These are phyloP conservation scores for Allobates femoralis DNA, from an alignment of 2,797 vertebrate genomes.

Conservation along the genomic window DNA sequence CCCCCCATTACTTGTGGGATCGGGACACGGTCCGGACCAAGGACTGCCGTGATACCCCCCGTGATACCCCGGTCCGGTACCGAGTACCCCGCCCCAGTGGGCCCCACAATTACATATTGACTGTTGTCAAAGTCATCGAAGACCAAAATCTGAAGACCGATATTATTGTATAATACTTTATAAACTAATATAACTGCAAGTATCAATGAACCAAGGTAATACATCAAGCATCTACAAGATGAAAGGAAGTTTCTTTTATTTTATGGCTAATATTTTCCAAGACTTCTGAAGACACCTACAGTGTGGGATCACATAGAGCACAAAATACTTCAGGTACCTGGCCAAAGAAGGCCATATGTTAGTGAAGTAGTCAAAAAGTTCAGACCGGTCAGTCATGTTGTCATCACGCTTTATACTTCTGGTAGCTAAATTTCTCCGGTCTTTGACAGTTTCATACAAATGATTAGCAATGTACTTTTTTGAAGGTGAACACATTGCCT, in stretches of 20 bases:
- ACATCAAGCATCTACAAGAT: no score
- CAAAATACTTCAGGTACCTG: neutral
- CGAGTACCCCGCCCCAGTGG: no score
- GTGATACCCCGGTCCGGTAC: no score
- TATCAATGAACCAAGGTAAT: no score
- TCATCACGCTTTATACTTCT: neutral
- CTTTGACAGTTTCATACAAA: constrained; percentile 12
- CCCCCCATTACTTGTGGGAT: no score
- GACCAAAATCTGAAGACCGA: neutral
- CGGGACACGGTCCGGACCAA: no score
- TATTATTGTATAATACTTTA: neutral
- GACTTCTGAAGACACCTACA: neutral
- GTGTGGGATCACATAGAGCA: neutral
- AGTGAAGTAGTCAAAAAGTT: neutral
- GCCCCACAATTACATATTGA: no score
- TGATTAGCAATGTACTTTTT: constrained; percentile 16
- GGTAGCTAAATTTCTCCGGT: neutral
- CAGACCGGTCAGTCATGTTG: neutral
- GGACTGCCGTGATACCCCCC: no score
- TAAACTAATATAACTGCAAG: neutral
- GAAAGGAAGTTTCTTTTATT: neutral
- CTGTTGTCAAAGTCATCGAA: no score
- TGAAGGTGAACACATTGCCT: constrained; percentile 35
- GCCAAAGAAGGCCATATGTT: neutral
- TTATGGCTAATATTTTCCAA: neutral